phyloP scores from a whole-genome alignment of 2,888 invertebrate genomes.

The Acanthococcus lagerstroemiae region DNA sequence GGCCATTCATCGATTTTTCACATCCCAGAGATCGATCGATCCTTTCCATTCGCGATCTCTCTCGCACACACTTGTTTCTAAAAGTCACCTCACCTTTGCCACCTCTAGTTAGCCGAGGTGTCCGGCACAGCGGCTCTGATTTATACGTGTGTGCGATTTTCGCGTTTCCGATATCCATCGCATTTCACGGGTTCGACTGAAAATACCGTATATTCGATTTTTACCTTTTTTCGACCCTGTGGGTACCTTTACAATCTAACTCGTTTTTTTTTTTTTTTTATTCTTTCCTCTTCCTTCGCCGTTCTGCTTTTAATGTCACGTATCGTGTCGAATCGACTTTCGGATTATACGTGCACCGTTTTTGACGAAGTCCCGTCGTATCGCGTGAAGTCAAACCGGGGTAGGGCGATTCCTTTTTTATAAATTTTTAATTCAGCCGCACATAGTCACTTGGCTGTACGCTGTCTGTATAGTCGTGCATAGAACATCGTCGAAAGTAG shows the following conservation, averaged over 20 bases:
- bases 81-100: background rate
- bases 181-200: background rate
- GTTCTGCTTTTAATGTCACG: background rate
- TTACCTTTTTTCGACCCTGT: too few relatives aligned
- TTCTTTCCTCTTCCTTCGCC: background rate
- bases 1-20: background rate
- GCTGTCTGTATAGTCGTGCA: too few relatives aligned
- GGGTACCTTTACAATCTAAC: background rate
- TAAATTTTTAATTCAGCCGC: background rate
- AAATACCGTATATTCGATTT: background rate
- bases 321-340: background rate
- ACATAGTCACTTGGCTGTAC: too few relatives aligned
- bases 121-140: background rate
- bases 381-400: background rate
- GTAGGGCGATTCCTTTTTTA: background rate
- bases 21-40: too few relatives aligned
- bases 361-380: background rate
- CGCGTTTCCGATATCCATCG: too few relatives aligned
- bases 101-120: too few relatives aligned
- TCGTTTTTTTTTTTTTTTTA: background rate
- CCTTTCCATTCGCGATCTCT: too few relatives aligned
- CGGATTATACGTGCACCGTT: background rate
- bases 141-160: background rate
- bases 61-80: too few relatives aligned
- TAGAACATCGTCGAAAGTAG: too few relatives aligned